A percentile compares a stretch with the other conserved stretches of the same genome.
Conservation (phyloP, 2,888 invertebrate species). For the Didymodactylos carnosus region DNA sequence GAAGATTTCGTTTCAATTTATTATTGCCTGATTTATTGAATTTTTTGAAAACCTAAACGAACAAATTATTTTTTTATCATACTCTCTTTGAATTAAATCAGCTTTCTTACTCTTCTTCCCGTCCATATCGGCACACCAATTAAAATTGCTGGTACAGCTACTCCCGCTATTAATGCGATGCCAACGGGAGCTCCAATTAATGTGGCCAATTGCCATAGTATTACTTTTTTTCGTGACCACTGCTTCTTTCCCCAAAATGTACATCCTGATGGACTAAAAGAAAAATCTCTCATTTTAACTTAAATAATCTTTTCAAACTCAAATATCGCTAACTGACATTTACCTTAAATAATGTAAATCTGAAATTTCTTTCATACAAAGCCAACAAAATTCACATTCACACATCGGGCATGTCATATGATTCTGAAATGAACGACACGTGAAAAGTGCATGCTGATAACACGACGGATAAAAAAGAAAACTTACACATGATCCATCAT, state of each 20-base stretch:
- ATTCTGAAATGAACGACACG: not conserved
- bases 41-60: no score
- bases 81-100: no score
- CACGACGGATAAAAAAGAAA: not conserved
- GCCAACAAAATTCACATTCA: conserved; percentile 94
- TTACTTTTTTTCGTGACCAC: conserved; percentile 92
- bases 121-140: conserved; percentile 92
- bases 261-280: conserved; percentile 38
- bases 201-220: conserved; percentile 83
- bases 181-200: conserved; percentile 86
- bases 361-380: conserved; percentile 93
- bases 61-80: no score
- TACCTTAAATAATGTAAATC: conserved; percentile 55
- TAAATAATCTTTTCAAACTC: no score
- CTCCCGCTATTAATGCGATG: conserved; percentile 77
- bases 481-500: conserved; percentile 13
- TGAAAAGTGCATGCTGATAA: no score
- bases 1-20: conserved; percentile 4
- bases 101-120: conserved; percentile 49
- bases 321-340: no score
- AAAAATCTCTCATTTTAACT: no score
- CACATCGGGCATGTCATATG: conserved; percentile 96
- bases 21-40: not conserved
- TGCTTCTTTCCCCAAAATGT: conserved; percentile 84
- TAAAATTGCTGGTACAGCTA: conserved; percentile 84